Evolutionary conservation across 2,888 invertebrate genomes (phyloP), one percentile per base, ranked within the genome.

Genomic region (Latrodectus hesperus): DNA sequence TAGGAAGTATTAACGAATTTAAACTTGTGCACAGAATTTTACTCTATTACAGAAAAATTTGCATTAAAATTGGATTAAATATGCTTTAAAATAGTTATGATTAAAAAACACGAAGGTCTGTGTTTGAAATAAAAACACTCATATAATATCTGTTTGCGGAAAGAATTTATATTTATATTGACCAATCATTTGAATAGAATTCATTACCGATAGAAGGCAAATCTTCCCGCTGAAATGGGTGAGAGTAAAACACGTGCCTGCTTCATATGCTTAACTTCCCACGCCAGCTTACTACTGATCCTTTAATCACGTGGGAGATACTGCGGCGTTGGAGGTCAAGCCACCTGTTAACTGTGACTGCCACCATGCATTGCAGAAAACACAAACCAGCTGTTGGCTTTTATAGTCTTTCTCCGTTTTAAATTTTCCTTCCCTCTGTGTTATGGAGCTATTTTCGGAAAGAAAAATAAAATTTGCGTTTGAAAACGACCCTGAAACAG

Each of bases 311-410:
- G 84, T 74, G 79, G 67, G 22, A 51, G 22, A 16, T 73, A 60
- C 60, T 73, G 4, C 38, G 65, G 38, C 38, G 38, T 16, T 22
- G 26, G 74, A 60, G 80, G 80, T 81, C 65, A 73, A 72, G 84
- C 84, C 84, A 84, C 84, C 84, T 84, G 84, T 84, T 84, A 73
- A 79, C 52, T 74, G 79, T 84, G 67, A 79, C 52, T 74, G 79
- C 79, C 67, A 74, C 79, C 74, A 26, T 73, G 17, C 12, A 60
- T 26, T 12, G 16, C 64, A n/a, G 60, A 68, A 60, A 78, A 85
- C 68, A 85, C 38, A 85, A 85, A 84, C 64, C 84, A 84, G 38
- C 38, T 38, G 77, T 72, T 84, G 84, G 14, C 76, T 65, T 51
- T 60, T 60, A 16, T 60, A 60, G 14, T 11, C n/a, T 60, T 55